Base-by-base conservation (phyloP, 2,888 invertebrate species). In the Alitta virens region DNA sequence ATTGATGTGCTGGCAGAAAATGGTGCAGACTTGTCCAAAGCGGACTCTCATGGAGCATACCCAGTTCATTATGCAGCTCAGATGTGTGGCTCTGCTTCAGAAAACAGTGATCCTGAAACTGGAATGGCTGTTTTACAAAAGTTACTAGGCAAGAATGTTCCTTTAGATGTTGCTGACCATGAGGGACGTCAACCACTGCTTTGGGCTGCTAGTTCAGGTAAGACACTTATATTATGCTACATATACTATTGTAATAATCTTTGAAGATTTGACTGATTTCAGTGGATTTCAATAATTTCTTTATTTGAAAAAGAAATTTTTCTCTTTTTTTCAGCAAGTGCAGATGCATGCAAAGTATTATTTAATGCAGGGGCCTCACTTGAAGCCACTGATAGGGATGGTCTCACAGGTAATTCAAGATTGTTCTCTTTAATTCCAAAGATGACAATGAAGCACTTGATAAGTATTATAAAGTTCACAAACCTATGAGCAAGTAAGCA, bases 31-130 rank as follows among this genome's bases (percentile, higher is more conserved):
- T 89, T 94, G 7, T 90, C 91, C 16, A 90, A 90, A 0, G 89
- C 94, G 0, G 98, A 99, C 83, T 90, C 92, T 69, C 93, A 95
- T 79, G 94, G 95, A 23, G 97, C 97, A 18, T 94, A 91, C 75
- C 96, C 97, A 0, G 84, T 98, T 60, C 98, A 98, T 83, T 97
- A 98, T 83, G 96, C 97, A 0, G 95, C 97, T 16, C 96, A 98
- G 83, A 94, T 97, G 89, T 94, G 94, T 78, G 94, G 77, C 14
- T 57, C 55, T 1, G 25, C 42, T 9, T 16, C 26, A 9, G 62
- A 60, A 7, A 27, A 58, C 24, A 46, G 56, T 1, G 84, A 85
- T 62, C 75, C 78, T 14, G 86, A 73, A 40, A 73, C 77, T 2
- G 93, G 93, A 0, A 83, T 94, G 59, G 88, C 90, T 78, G 90